Conservation (phyloP, 2,113 vertebrate genomes). For the Protobothrops flavoviridis region DNA sequence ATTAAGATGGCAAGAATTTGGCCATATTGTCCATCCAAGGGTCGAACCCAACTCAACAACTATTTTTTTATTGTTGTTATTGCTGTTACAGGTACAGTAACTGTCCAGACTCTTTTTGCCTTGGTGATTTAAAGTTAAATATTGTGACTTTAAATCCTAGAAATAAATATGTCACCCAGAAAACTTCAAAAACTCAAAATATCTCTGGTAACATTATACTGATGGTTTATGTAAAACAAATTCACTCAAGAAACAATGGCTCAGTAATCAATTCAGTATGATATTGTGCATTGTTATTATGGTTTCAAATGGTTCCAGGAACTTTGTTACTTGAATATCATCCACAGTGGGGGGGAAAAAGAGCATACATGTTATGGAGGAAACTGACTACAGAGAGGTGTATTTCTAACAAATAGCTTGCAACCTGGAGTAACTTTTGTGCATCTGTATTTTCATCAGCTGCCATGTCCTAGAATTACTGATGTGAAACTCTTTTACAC, state of each 20-base stretch:
- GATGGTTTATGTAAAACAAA: not conserved
- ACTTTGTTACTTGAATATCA: not conserved
- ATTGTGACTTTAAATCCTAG: not conserved
- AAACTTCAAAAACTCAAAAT: not conserved
- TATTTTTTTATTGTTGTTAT: not conserved
- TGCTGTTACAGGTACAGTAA: not conserved
- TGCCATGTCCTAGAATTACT: not conserved
- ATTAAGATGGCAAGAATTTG: not conserved
- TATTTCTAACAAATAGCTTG: not conserved
- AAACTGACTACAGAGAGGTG: not conserved
- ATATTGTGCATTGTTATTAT: not conserved
- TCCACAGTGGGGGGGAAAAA: not conserved
- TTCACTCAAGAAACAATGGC: not conserved
- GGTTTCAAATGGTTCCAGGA: not conserved
- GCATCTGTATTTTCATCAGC: not conserved
- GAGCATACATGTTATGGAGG: not conserved
- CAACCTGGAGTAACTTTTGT: not conserved
- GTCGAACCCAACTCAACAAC: not conserved
- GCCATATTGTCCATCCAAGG: not conserved
- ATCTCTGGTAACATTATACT: not conserved
- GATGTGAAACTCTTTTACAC: not conserved
- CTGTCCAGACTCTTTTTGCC: not conserved
- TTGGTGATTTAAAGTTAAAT: not conserved
- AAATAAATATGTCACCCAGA: not conserved
- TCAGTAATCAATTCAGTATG: not conserved